phyloP scores from a whole-genome alignment of 2,113 vertebrate species.

The Gavia stellata region DNA sequence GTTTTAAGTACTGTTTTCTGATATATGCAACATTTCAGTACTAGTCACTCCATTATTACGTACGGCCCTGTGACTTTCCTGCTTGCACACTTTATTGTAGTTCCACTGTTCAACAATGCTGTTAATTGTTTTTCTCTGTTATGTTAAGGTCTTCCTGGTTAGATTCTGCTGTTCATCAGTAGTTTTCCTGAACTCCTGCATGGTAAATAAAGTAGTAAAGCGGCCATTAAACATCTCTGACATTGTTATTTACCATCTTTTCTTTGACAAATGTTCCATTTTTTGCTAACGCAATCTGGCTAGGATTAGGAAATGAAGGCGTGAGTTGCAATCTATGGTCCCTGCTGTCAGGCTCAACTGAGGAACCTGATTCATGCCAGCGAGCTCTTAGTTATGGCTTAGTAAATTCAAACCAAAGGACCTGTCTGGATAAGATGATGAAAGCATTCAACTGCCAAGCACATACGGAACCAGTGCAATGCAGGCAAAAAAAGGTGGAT shows the following conservation, averaged over 20 bases:
- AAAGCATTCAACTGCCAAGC: neutral
- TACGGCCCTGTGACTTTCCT: neutral
- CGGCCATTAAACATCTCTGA: neutral
- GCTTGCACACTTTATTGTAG: neutral
- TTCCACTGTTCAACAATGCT: neutral
- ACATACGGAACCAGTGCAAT: neutral
- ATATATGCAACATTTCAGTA: neutral
- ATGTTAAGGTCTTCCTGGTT: fast-evolving
- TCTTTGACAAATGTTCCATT: neutral
- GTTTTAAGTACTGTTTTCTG: neutral
- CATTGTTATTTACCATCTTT: neutral
- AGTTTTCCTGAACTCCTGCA: neutral
- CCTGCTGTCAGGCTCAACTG: neutral
- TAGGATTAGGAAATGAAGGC: neutral
- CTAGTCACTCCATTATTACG: neutral
- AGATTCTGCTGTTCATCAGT: neutral
- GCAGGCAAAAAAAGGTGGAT: fast-evolving
- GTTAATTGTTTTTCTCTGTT: neutral
- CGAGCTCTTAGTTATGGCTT: neutral
- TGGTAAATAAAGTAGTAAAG: neutral
- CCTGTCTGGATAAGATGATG: neutral
- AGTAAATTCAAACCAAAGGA: neutral
- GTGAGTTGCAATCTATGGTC: neutral
- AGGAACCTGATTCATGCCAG: neutral
- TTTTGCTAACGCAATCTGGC: neutral